These are phyloP conservation scores for Mesoclemmys tuberculata DNA, from an alignment of 2,113 vertebrate genomes.

Conservation along the genomic window DNA sequence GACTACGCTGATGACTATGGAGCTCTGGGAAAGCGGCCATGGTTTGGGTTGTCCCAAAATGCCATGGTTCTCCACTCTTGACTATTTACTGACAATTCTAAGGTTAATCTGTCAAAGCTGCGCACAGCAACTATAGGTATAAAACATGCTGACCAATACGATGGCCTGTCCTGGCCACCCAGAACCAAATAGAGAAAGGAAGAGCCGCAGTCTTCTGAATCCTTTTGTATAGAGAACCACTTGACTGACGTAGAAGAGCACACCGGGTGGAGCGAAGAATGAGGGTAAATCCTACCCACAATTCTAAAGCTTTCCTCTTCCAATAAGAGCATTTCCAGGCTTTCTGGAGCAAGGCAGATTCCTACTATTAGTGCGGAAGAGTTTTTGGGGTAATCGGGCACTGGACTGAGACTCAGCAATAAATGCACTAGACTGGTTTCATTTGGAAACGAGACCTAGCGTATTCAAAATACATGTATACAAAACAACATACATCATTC, in stretches of 20 bases:
- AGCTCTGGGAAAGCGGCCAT: not conserved
- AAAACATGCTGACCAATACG: not conserved
- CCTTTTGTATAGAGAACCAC: not conserved
- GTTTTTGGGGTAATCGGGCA: not conserved
- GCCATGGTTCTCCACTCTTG: not conserved
- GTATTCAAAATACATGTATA: not conserved
- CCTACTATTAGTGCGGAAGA: not conserved
- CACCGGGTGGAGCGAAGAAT: not conserved
- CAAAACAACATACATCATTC: not conserved
- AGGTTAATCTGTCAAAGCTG: not conserved
- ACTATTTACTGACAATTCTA: not conserved
- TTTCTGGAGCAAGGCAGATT: not conserved
- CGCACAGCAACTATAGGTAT: not conserved
- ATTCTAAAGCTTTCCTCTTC: not conserved
- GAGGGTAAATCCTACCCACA: not conserved
- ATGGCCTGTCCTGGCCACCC: not conserved
- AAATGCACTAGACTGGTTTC: not conserved
- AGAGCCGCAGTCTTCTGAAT: not conserved
- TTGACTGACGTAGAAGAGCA: not conserved
- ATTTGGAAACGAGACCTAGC: not conserved
- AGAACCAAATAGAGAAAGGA: fast-evolving
- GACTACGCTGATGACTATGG: not conserved
- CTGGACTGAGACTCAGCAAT: no score
- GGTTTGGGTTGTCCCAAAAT: not conserved
- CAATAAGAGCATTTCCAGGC: not conserved